phyloP scores from a whole-genome alignment of 2,888 invertebrate species.

The Tetragonula carbonaria region DNA sequence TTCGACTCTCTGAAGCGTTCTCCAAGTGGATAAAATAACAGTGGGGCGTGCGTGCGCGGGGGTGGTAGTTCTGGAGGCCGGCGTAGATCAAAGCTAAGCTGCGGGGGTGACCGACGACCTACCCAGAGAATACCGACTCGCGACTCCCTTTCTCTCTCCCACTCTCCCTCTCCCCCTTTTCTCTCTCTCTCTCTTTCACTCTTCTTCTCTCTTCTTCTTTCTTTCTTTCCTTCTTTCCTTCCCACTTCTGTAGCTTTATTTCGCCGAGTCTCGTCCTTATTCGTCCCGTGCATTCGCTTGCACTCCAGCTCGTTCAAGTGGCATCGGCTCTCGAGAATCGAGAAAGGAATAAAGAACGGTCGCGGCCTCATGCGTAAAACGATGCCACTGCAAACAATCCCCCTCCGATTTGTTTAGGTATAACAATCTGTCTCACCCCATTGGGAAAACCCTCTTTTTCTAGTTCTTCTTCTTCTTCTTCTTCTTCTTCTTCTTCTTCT shows the following conservation, averaged over 20 bases:
- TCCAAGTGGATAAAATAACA: slow-evolving; percentile 76
- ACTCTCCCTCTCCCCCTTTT: slow-evolving; percentile 34
- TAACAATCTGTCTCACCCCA: slow-evolving; percentile 77
- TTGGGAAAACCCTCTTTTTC: slow-evolving; percentile 54
- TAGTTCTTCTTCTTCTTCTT: slow-evolving; percentile 15
- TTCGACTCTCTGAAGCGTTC: slow-evolving; percentile 70
- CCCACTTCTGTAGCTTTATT: slow-evolving; percentile 20
- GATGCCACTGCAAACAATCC: slow-evolving; percentile 83
- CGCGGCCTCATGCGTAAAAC: slow-evolving; percentile 83
- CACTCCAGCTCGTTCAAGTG: slow-evolving; percentile 83
- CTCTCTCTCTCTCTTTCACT: slow-evolving; percentile 15
- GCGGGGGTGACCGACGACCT: slow-evolving; percentile 77
- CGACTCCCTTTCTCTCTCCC: slow-evolving; percentile 64
- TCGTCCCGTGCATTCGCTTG: slow-evolving; percentile 76
- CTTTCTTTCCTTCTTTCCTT: neutral
- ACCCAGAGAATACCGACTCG: slow-evolving; percentile 67
- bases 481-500: slow-evolving; percentile 39
- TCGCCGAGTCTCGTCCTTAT: slow-evolving; percentile 40
- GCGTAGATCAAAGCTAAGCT: slow-evolving; percentile 82
- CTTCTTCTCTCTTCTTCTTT: neutral
- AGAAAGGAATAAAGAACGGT: slow-evolving; percentile 82
- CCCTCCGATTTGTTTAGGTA: slow-evolving; percentile 82
- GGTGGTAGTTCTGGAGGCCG: slow-evolving; percentile 77
- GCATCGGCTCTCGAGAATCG: slow-evolving; percentile 82
- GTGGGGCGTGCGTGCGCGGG: slow-evolving; percentile 58